Conservation (phyloP, 2,888 invertebrate genomes). For the Archips xylosteana region DNA sequence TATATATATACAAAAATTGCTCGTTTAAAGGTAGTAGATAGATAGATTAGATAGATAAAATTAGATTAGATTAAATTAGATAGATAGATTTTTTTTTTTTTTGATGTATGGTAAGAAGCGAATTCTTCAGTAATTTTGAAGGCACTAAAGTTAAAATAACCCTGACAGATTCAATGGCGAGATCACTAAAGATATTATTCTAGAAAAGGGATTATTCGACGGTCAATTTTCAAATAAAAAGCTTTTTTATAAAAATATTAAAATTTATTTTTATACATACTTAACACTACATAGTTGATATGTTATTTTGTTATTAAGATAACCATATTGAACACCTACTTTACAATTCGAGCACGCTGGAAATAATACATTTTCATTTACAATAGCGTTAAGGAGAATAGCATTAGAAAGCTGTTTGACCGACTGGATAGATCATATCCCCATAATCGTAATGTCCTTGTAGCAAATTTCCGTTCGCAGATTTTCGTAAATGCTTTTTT, state of each 20-base stretch:
- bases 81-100: too few species aligned
- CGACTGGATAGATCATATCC: too few species aligned
- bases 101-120: too few species aligned
- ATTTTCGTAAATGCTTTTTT: too few species aligned
- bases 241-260: slow-evolving; percentile 60
- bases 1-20: too few species aligned
- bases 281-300: slow-evolving; percentile 54
- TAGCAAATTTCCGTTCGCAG: too few species aligned
- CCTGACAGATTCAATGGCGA: background rate
- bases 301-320: slow-evolving; percentile 51
- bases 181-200: background rate
- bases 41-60: too few species aligned
- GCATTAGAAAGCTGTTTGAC: background rate
- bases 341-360: background rate
- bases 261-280: slow-evolving; percentile 49
- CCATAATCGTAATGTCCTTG: too few species aligned
- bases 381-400: background rate
- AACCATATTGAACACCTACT: background rate
- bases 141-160: too few species aligned
- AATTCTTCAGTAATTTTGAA: too few species aligned
- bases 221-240: slow-evolving; percentile 42
- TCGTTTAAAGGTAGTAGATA: too few species aligned
- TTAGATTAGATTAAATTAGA: too few species aligned
- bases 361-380: background rate
- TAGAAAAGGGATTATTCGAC: background rate